phyloP scores from a whole-genome alignment of 2,113 vertebrate genomes.

The Muntiacus reevesi region DNA sequence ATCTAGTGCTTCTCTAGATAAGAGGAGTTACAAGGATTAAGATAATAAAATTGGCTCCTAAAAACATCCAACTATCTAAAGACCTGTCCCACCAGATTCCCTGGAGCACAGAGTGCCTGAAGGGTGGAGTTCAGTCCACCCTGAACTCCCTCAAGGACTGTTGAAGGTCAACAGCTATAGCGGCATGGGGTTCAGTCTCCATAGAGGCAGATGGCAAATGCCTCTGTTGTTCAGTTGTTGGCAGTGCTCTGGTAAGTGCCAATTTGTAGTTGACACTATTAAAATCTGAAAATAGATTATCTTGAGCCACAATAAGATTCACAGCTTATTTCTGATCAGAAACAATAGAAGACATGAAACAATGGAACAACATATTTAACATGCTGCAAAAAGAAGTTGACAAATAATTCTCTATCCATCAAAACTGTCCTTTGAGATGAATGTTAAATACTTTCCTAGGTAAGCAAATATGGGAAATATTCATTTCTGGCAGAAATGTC shows the following conservation, averaged over 20 bases:
- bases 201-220: neutral
- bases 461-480: neutral
- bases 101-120: neutral
- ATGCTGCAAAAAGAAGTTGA: neutral
- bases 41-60: neutral
- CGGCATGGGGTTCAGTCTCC: neutral
- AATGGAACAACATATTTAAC: neutral
- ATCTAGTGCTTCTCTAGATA: neutral
- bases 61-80: neutral
- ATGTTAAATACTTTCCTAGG: neutral
- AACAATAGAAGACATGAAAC: neutral
- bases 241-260: neutral
- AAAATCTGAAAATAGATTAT: neutral
- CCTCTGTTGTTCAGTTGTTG: neutral
- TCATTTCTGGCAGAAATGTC: neutral
- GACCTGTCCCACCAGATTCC: neutral
- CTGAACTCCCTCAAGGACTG: neutral
- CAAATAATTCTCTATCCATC: neutral
- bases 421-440: neutral
- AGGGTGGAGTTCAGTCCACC: neutral
- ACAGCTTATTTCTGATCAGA: neutral
- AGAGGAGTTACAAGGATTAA: neutral
- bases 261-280: neutral
- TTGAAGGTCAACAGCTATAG: neutral
- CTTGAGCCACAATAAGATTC: neutral